Evolutionary conservation across 2,113 vertebrate species (phyloP), one percentile per base, ranked within the genome.

Genomic region (Mus pahari): DNA sequence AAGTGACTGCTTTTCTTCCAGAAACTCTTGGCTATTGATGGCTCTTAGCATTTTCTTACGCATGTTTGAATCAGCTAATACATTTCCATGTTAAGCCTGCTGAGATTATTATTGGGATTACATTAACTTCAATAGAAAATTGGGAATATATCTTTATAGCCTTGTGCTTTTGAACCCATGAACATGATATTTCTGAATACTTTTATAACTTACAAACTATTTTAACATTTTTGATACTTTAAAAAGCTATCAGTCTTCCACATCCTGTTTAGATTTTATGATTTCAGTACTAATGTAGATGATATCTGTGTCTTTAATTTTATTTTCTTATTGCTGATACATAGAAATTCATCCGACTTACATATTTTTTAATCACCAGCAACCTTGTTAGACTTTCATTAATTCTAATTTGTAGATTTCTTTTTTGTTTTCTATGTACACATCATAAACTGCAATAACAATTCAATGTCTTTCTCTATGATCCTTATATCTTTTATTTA

Each of bases 401-500:
- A 90, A 90, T 96, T 95, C 70, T 95, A 60, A 91, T 92, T 96
- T 97, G 74, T 95, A 93, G 90, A 90, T 90, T 90, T 94, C 88
- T 84, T 97, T 94, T 93, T 53, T 93, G 48, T 96, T 96, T 97
- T 94, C 92, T 95, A 39, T 97, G 82, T 96, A 77, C 60, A 94
- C 96, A 93, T 86, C 96, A 73, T 96, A 93, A 96, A 94, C 95
- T 97, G 71, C 86, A 96, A 94, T 95, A 96, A 96, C 73, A 94
- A 53, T 95, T 92, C 95, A 98, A 96, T 97, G 96, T 94, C 96
- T 96, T 91, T 93, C 91, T 96, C 96, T 89, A 39, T 97, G 96
- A 98, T 94, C 96, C 90, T 98, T 98, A 97, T 74, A 91, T 95
- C 92, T 96, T 97, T 89, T 92, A 96, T 98, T 98, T 97, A 97